Percentiles rank a stretch among this genome's conserved stretches.
These are phyloP conservation scores for Drosophila sulfurigaster DNA, from an alignment of 1,140 invertebrate species.

Conservation along the genomic window DNA sequence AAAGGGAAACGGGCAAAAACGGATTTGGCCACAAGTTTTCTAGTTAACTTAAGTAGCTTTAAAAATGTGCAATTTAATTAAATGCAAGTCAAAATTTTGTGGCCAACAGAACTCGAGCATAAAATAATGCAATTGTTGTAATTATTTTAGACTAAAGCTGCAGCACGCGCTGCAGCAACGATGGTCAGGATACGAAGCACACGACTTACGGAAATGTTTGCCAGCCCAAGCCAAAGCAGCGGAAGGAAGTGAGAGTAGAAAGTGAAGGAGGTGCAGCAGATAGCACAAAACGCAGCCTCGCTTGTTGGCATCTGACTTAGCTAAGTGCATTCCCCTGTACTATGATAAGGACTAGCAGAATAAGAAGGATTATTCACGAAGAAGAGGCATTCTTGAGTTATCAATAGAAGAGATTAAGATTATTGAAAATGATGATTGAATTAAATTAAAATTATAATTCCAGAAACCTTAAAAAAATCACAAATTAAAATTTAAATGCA, in stretches of 20 bases:
- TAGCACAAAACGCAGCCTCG: slow-evolving; percentile 1
- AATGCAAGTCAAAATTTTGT: slow-evolving; percentile 59
- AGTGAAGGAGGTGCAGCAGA: neutral
- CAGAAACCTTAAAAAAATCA: too few species aligned
- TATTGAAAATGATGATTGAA: neutral
- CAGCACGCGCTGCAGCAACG: slow-evolving; percentile 53
- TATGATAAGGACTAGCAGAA: slow-evolving; percentile 1
- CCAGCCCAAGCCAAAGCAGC: neutral
- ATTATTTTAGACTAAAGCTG: slow-evolving; percentile 64
- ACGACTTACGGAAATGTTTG: slow-evolving; percentile 61
- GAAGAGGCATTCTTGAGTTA: slow-evolving; percentile 1
- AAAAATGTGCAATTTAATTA: slow-evolving; percentile 73
- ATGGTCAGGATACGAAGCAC: slow-evolving; percentile 34
- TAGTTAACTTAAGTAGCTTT: slow-evolving; percentile 74
- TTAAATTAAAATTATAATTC: too few species aligned
- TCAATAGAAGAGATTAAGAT: neutral
- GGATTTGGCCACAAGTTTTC: slow-evolving; percentile 60
- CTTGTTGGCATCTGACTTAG: slow-evolving; percentile 57
- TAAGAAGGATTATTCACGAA: neutral
- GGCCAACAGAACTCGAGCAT: slow-evolving; percentile 22
- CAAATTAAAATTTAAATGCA: too few species aligned
- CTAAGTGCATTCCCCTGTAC: slow-evolving; percentile 61
- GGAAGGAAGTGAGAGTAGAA: neutral
- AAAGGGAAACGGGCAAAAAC: slow-evolving; percentile 20
- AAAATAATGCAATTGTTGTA: slow-evolving; percentile 75